These are phyloP conservation scores for Sardinella longiceps DNA, from an alignment of 2,797 vertebrate species.

Conservation along the genomic window DNA sequence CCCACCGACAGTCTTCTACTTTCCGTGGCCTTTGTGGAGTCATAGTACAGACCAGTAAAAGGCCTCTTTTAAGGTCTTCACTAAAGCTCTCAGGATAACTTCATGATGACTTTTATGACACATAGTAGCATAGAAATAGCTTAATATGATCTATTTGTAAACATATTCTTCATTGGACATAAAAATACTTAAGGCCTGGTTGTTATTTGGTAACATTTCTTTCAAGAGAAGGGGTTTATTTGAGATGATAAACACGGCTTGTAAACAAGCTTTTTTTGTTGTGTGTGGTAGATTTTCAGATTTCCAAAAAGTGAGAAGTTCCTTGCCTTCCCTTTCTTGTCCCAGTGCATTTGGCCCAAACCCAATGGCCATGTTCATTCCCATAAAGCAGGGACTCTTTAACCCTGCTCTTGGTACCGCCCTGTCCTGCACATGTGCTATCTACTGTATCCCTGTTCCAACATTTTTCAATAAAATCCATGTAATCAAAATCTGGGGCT, in stretches of 20 bases:
- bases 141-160: constrained; percentile 15
- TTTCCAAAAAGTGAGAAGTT: neutral
- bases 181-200: constrained; percentile 23
- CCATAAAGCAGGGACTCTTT: neutral
- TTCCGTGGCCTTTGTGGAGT: neutral
- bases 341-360: neutral
- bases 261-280: neutral
- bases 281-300: neutral
- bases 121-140: constrained; percentile 15
- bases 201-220: constrained; percentile 20
- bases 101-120: neutral
- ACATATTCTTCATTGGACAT: constrained; percentile 13
- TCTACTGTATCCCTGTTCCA: neutral
- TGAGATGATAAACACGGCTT: constrained; percentile 5
- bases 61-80: neutral
- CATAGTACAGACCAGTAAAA: neutral
- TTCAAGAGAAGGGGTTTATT: neutral
- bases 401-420: neutral
- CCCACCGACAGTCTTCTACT: neutral
- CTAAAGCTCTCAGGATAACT: neutral
- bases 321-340: constrained; percentile 3
- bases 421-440: neutral
- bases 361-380: neutral
- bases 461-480: neutral
- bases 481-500: neutral